These are phyloP conservation scores for Acronicta psi DNA, from an alignment of 2,888 invertebrate genomes.

Conservation along the genomic window DNA sequence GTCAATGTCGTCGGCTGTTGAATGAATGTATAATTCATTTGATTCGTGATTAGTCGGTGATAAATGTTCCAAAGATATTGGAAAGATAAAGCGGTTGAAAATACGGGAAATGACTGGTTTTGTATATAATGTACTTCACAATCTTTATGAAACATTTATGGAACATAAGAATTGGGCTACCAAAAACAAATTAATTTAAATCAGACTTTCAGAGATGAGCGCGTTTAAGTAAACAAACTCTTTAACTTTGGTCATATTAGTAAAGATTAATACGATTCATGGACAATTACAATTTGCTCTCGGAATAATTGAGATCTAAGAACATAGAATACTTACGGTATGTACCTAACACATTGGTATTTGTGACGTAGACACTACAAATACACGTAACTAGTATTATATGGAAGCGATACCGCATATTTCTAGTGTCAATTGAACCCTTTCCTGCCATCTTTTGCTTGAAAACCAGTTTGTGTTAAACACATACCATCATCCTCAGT, in stretches of 20 bases:
- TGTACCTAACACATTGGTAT: neutral
- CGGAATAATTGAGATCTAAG: slow-evolving; percentile 29
- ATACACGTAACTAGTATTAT: slow-evolving; percentile 20
- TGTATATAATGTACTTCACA: neutral
- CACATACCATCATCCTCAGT: no score
- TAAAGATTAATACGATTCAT: no score
- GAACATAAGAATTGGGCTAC: no score
- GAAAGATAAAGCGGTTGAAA: neutral
- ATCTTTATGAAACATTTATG: no score
- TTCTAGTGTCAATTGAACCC: slow-evolving; percentile 45
- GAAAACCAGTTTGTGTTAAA: slow-evolving; percentile 12
- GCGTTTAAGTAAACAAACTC: no score
- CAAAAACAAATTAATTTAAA: no score
- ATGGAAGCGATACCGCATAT: slow-evolving; percentile 17
- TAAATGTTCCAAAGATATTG: slow-evolving; percentile 12
- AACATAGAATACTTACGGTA: neutral
- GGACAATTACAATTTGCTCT: no score
- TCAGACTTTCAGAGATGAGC: no score
- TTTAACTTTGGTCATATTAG: no score
- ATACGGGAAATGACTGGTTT: neutral
- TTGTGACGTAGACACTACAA: slow-evolving; percentile 17
- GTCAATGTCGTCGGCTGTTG: slow-evolving; percentile 25
- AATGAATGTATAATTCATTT: slow-evolving; percentile 28
- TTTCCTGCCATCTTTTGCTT: slow-evolving; percentile 21
- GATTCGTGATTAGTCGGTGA: slow-evolving; percentile 23